Evolutionary conservation across 2,888 invertebrate species (phyloP).

Genomic region (Drosophila antonietae): DNA sequence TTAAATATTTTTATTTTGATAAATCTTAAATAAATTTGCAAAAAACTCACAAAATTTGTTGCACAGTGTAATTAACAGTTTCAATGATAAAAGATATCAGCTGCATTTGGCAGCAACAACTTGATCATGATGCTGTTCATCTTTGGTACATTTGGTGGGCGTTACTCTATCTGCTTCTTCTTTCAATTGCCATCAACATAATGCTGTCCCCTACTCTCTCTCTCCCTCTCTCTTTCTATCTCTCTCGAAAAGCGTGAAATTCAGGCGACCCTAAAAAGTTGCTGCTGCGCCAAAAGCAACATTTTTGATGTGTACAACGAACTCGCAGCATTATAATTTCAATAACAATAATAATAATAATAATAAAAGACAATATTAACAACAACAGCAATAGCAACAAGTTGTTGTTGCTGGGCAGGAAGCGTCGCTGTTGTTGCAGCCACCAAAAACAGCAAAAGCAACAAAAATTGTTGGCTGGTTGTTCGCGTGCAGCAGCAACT

Average conservation of each 20-base stretch:
- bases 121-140: constrained; percentile 13
- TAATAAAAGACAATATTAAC: constrained; percentile 16
- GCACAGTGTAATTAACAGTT: constrained; percentile 67
- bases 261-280: constrained; percentile 59
- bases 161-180: constrained; percentile 41
- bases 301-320: constrained; percentile 72
- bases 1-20: background rate
- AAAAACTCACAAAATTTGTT: background rate
- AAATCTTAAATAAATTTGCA: background rate
- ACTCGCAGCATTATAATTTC: constrained; percentile 58
- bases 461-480: constrained; percentile 68
- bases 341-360: constrained; percentile 51
- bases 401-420: constrained; percentile 55
- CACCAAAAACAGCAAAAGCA: constrained; percentile 24
- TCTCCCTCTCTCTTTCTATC: constrained; percentile 49
- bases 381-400: constrained; percentile 30
- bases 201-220: constrained; percentile 52
- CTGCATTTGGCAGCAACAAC: constrained; percentile 18
- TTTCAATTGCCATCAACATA: constrained; percentile 65
- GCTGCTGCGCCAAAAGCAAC: constrained; percentile 55
- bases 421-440: constrained; percentile 47
- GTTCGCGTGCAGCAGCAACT: constrained; percentile 67
- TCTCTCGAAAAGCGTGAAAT: constrained; percentile 69
- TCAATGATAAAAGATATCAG: constrained; percentile 71
- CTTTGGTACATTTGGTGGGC: constrained; percentile 53